Percentiles rank a stretch among this genome's conserved stretches.
Evolutionary conservation across 2,888 invertebrate species (phyloP).

Genomic region (Ichneumoninae sp.): DNA sequence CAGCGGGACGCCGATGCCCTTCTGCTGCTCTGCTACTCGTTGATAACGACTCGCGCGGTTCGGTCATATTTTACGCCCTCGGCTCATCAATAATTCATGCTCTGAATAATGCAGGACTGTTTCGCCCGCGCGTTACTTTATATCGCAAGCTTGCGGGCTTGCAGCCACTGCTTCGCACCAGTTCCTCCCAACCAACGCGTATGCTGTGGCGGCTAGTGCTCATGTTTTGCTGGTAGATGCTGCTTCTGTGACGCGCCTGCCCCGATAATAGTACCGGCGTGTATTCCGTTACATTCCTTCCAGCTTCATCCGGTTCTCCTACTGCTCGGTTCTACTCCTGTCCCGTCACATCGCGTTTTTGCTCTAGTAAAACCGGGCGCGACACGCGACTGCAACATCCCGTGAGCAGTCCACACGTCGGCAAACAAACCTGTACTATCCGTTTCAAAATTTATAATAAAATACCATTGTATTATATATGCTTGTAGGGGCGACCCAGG

Average conservation of each 20-base stretch:
- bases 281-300: conserved; percentile 10
- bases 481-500: no score
- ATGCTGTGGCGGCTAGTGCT: conserved; percentile 13
- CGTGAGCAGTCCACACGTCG: neutral
- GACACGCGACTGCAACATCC: conserved; percentile 26
- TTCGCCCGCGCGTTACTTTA: conserved; percentile 79
- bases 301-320: neutral
- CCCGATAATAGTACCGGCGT: conserved; percentile 12
- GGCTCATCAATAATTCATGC: conserved; percentile 84
- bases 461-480: neutral
- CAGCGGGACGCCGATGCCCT: conserved; percentile 47
- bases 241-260: conserved; percentile 22
- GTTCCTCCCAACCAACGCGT: conserved; percentile 25
- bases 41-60: conserved; percentile 82
- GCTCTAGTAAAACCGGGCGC: conserved; percentile 4
- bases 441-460: neutral
- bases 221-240: conserved; percentile 20
- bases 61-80: conserved; percentile 83
- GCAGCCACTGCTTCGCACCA: conserved; percentile 45
- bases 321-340: neutral
- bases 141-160: conserved; percentile 69
- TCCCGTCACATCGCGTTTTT: conserved; percentile 21
- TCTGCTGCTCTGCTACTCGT: conserved; percentile 73
- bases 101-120: conserved; percentile 83
- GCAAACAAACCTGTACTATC: neutral